Percentiles rank a stretch among this genome's conserved stretches.
Evolutionary conservation across 2,888 invertebrate genomes (phyloP).

Genomic region (Timema podura): DNA sequence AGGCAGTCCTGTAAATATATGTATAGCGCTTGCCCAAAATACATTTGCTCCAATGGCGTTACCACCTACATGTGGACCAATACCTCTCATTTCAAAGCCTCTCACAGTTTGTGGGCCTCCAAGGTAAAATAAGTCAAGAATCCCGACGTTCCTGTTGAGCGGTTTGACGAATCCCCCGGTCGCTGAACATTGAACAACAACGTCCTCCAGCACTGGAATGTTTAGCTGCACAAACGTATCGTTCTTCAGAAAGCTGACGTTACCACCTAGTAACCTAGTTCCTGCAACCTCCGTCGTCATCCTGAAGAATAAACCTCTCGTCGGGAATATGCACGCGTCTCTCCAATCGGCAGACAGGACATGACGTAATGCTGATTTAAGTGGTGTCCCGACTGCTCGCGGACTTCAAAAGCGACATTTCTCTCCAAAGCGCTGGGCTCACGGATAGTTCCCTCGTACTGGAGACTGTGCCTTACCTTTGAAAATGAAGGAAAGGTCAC

Average conservation of each 20-base stretch:
- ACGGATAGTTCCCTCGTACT: conserved; percentile 83
- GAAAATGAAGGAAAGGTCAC: not conserved
- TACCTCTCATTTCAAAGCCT: too few relatives aligned
- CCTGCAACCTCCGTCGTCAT: conserved; percentile 81
- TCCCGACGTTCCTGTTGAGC: too few relatives aligned
- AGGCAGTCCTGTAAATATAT: too few relatives aligned
- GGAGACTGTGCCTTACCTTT: conserved; percentile 75
- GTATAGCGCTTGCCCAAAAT: too few relatives aligned
- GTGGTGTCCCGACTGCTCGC: conserved; percentile 85
- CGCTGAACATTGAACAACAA: conserved; percentile 39
- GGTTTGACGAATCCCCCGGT: too few relatives aligned
- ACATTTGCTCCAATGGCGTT: too few relatives aligned
- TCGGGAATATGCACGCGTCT: conserved; percentile 77
- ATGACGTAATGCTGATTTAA: conserved; percentile 85
- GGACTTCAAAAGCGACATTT: conserved; percentile 73
- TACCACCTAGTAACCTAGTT: conserved; percentile 65
- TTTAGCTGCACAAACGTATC: conserved; percentile 70
- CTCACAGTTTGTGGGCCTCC: too few relatives aligned
- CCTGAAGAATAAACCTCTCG: conserved; percentile 65
- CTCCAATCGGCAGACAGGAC: conserved; percentile 73
- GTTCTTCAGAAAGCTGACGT: conserved; percentile 83
- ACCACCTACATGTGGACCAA: too few relatives aligned
- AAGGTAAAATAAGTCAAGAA: too few relatives aligned
- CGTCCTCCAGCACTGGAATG: conserved; percentile 49
- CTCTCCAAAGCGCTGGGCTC: conserved; percentile 71